Conservation (phyloP, 1,140 invertebrate genomes). For the Aporrectodea caliginosa region DNA sequence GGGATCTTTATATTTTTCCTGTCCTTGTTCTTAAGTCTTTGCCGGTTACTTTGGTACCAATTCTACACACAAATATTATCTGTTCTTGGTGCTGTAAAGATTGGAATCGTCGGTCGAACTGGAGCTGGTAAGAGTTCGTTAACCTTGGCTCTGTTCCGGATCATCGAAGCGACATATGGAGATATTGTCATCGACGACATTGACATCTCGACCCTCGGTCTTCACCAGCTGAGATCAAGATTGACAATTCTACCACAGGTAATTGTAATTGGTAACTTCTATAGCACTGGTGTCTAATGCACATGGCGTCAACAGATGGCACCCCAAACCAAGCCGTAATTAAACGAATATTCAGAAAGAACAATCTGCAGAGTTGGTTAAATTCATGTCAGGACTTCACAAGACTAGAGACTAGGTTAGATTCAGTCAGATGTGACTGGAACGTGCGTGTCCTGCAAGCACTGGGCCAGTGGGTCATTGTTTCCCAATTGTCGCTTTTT, state of each 20-base stretch:
- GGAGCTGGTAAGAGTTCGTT: conserved; percentile 60
- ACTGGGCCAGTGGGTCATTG: too few species aligned
- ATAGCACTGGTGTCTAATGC: too few species aligned
- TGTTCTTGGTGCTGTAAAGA: too few species aligned
- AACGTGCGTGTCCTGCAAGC: too few species aligned
- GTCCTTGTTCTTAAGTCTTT: too few species aligned
- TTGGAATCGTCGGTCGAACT: conserved; percentile 49
- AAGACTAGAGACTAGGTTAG: not conserved
- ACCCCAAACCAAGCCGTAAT: not conserved
- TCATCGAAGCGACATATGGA: conserved; percentile 57
- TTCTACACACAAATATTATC: too few species aligned
- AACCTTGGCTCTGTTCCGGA: conserved; percentile 59
- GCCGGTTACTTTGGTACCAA: too few species aligned
- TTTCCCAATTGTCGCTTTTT: too few species aligned
- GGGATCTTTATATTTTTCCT: too few species aligned
- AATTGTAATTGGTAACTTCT: too few species aligned
- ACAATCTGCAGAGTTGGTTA: not conserved
- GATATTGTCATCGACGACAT: conserved; percentile 50
- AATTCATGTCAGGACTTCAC: not conserved
- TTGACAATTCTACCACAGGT: conserved; percentile 57
- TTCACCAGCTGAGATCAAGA: conserved; percentile 49
- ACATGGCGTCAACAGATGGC: too few species aligned
- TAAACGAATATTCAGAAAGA: not conserved
- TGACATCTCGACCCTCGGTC: conserved; percentile 46
- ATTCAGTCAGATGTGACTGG: too few species aligned